A percentile compares a stretch with the other conserved stretches of the same genome.
Conservation (phyloP, 2,888 invertebrate species). For the Drosophila setosimentum region DNA sequence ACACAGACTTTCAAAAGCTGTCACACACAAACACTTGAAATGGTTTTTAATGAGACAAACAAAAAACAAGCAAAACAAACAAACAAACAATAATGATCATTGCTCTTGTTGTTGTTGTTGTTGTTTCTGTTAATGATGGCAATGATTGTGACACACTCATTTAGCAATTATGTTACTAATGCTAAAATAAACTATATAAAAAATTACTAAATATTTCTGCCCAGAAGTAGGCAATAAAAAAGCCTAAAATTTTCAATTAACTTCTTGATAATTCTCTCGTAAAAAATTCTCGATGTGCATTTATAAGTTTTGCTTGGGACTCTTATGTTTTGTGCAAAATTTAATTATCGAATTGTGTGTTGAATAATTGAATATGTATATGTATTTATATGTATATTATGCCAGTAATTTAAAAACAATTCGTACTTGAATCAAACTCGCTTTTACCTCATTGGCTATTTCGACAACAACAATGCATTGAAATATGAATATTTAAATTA, state of each 20-base stretch:
- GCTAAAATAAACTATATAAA: constrained; percentile 14
- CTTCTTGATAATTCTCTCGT: constrained; percentile 11
- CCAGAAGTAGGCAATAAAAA: constrained; percentile 11
- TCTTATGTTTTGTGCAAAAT: constrained; percentile 35
- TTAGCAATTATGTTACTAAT: constrained; percentile 41
- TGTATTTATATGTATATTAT: neutral
- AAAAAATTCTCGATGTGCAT: constrained; percentile 37
- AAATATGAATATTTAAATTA: constrained; percentile 32
- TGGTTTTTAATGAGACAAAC: constrained; percentile 73
- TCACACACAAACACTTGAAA: constrained; percentile 73
- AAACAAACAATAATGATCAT: constrained; percentile 37
- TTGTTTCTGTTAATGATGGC: constrained; percentile 56
- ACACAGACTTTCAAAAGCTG: constrained; percentile 82
- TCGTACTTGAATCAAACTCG: constrained; percentile 30
- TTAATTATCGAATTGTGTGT: constrained; percentile 33
- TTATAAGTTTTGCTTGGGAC: constrained; percentile 41
- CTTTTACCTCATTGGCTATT: constrained; percentile 44
- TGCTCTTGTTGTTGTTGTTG: constrained; percentile 39
- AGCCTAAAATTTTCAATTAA: constrained; percentile 34
- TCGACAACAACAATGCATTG: constrained; percentile 59
- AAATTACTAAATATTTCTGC: constrained; percentile 31
- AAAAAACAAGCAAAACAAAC: constrained; percentile 28
- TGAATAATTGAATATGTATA: constrained; percentile 21
- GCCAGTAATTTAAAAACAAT: constrained; percentile 16
- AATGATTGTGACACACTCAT: constrained; percentile 32